A percentile compares a stretch with the other conserved stretches of the same genome.
Evolutionary conservation across 2,113 vertebrate genomes (phyloP).

Genomic region (Formicarius rufipectus): DNA sequence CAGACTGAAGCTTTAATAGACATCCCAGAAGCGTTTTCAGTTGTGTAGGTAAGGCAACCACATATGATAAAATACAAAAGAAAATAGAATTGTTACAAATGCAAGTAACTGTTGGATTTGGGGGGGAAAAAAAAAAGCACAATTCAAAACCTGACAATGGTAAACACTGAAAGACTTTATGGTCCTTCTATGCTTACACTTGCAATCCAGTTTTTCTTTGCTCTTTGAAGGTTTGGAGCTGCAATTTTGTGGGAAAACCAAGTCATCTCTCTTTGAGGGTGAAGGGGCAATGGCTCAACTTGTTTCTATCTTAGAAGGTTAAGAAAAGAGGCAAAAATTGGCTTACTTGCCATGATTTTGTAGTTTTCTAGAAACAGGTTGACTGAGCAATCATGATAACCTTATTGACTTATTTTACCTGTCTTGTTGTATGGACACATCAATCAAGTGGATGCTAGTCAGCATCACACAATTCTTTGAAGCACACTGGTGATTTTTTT

Average conservation of each 20-base stretch:
- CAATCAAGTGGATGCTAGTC: background rate
- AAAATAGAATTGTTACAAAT: background rate
- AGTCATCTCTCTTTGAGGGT: background rate
- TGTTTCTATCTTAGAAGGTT: background rate
- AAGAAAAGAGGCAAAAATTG: background rate
- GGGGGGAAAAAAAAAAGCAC: background rate
- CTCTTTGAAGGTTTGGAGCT: background rate
- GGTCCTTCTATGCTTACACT: background rate
- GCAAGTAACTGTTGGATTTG: background rate
- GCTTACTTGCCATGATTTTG: background rate
- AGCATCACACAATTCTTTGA: background rate
- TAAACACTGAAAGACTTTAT: background rate
- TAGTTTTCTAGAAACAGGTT: background rate
- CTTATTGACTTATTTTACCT: background rate
- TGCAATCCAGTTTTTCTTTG: background rate
- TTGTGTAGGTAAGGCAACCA: slow-evolving; percentile 9
- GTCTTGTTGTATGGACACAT: background rate
- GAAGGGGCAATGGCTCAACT: background rate
- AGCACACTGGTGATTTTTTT: background rate
- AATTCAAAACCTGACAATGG: background rate
- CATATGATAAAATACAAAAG: background rate
- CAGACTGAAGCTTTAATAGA: slow-evolving; percentile 7
- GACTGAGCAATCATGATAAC: background rate
- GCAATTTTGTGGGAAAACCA: background rate
- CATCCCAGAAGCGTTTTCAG: slow-evolving; percentile 36